Base-by-base conservation (phyloP, 1,140 invertebrate genomes). In the Temnothorax nylanderi region DNA sequence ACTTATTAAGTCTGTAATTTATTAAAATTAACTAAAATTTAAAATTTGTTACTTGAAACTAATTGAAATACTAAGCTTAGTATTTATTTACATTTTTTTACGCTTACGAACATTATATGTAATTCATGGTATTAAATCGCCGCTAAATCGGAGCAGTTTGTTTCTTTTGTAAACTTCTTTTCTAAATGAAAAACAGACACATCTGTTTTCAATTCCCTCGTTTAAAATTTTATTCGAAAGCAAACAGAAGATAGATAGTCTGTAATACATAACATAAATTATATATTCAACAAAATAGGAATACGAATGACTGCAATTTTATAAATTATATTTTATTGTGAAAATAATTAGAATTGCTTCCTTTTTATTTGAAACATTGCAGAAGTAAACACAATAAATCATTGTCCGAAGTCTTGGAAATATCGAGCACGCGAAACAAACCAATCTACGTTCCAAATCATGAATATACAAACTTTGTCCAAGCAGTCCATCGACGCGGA, bases 71-170 rank as follows among this genome's bases (percentile, higher is more conserved):
- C 3, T 49, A 51, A 71, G 7, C 51, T 71, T 51, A 71, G 11
- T 51, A 32, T 67, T 11, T 41, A 67, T 69, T 69, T 69, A 71
- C 21, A 71, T 71, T 71, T 49, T 47, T 11, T 32, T 26, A 71
- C 1, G 10, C 41, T 65, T 64, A n/a, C 41, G 13, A 51, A 34
- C 32, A 49, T 71, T 34, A 71, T 65, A 65, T 8, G 10, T 34
- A 62, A 62, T n/a, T 71, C 3, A 51, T 10, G 21, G 7, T 71
- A 71, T 71, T 71, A 51, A 51, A 34, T 51, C 3, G 2, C 7
- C 69, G 26, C 26, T 26, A 26, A 26, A 7, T n/a, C 26, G 26
- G 1, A 26, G 26, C 26, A 37, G 18, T 6, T 6, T 32, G 44
- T 26, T 18, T 34, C 3, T 51, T 32, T 71, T 47, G 11, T 26